phyloP scores from a whole-genome alignment of 2,797 vertebrate species.

The Apogon hyalosoma region DNA sequence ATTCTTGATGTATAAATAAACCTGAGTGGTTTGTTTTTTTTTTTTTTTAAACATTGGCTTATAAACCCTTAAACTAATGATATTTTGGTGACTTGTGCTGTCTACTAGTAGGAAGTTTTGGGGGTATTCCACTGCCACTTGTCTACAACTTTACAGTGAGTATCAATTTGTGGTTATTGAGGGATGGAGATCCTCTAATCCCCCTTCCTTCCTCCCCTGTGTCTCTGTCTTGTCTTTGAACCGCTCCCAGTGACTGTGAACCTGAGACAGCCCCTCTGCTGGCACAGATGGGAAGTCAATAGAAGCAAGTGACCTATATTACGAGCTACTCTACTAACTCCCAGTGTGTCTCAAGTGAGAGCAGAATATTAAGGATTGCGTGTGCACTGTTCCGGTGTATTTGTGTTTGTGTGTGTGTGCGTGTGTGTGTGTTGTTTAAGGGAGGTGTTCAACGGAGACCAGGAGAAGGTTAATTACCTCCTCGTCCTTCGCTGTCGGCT shows the following conservation, averaged over 20 bases:
- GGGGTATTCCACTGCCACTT: background rate
- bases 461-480: slow-evolving; percentile 93
- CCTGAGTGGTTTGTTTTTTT: too few relatives aligned
- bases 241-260: slow-evolving; percentile 74
- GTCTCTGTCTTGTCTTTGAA: slow-evolving; percentile 74
- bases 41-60: background rate
- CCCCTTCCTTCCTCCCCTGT: slow-evolving; percentile 28
- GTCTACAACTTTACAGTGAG: slow-evolving; percentile 19
- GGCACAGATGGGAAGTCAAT: slow-evolving; percentile 85
- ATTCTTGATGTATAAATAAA: too few relatives aligned
- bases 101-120: slow-evolving; percentile 11
- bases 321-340: slow-evolving; percentile 75
- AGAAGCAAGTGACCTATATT: slow-evolving; percentile 86
- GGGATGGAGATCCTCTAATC: slow-evolving; percentile 23
- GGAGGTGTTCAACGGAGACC: slow-evolving; percentile 60
- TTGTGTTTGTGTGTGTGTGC: slow-evolving; percentile 58
- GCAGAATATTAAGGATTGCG: slow-evolving; percentile 74
- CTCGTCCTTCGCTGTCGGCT: slow-evolving; percentile 99
- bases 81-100: slow-evolving; percentile 11
- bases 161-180: slow-evolving; percentile 23
- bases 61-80: slow-evolving; percentile 4
- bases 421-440: slow-evolving; percentile 51
- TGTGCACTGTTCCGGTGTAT: slow-evolving; percentile 53
- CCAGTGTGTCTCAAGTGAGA: slow-evolving; percentile 72
- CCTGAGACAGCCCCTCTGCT: slow-evolving; percentile 69